Evolutionary conservation across 2,113 vertebrate species (phyloP).

Genomic region (Pavo muticus): DNA sequence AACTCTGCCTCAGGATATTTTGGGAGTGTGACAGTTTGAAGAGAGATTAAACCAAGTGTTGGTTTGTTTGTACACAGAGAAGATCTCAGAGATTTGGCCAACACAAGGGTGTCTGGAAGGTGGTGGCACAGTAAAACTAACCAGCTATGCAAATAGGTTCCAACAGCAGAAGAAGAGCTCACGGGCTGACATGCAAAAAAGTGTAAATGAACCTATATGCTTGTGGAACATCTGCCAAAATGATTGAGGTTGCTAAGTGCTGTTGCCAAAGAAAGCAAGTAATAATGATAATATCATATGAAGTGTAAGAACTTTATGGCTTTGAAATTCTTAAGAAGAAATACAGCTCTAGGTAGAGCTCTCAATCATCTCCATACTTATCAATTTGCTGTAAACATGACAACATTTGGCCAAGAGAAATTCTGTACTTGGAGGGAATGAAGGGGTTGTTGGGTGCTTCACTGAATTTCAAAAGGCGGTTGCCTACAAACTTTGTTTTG

Average conservation of each 20-base stretch:
- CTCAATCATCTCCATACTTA: neutral
- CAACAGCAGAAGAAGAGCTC: neutral
- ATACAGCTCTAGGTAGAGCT: neutral
- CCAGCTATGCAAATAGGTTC: neutral
- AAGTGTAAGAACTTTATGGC: neutral
- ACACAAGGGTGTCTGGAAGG: neutral
- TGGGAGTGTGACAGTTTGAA: constrained; percentile 23
- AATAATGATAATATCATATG: neutral
- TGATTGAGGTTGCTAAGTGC: neutral
- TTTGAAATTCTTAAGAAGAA: neutral
- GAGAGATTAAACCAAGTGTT: neutral
- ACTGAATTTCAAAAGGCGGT: neutral
- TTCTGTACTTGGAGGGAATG: neutral
- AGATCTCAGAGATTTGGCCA: neutral
- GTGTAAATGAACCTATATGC: neutral
- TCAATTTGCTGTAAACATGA: neutral
- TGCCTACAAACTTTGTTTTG: neutral
- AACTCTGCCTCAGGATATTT: neutral
- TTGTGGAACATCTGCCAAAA: constrained; percentile 25
- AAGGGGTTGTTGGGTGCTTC: neutral
- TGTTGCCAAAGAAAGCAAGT: neutral
- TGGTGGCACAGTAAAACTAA: neutral
- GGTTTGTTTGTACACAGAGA: neutral
- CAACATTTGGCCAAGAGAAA: neutral
- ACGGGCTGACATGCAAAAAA: neutral